Conservation (phyloP, 2,888 invertebrate species). For the Machimus rusticus region DNA sequence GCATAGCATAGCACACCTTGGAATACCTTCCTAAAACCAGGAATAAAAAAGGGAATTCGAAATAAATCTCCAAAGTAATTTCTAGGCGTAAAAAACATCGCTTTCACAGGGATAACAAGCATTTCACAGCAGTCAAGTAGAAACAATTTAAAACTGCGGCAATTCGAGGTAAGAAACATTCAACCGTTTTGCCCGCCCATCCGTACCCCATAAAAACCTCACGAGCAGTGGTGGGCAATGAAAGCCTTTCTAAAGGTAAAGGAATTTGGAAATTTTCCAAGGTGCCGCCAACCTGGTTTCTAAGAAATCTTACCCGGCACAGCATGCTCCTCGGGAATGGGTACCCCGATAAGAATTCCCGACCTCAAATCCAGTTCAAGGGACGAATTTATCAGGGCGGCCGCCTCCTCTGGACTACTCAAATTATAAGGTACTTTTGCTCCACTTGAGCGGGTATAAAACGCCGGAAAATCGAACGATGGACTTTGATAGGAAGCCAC, state of each 20-base stretch:
- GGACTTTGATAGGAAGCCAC: conserved; percentile 79
- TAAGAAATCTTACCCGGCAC: conserved; percentile 64
- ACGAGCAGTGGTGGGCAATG: not conserved
- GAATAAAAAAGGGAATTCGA: not conserved
- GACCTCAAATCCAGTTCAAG: conserved; percentile 68
- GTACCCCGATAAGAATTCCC: conserved; percentile 88
- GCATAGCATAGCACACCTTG: not conserved
- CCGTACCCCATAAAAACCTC: not conserved
- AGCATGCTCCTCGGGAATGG: conserved; percentile 79
- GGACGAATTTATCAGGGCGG: conserved; percentile 71
- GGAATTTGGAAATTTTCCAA: not conserved
- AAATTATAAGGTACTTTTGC: conserved; percentile 76
- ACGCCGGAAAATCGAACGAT: conserved; percentile 84
- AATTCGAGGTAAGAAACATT: not conserved
- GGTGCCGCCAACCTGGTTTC: not conserved
- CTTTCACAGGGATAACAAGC: not conserved
- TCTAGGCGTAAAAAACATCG: not conserved
- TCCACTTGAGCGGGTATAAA: conserved; percentile 84
- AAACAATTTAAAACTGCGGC: not conserved
- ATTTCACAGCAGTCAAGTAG: not conserved
- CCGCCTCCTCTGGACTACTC: conserved; percentile 71
- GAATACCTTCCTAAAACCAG: not conserved
- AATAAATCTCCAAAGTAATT: not conserved
- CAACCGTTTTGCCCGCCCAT: not conserved
- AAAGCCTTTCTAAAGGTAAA: not conserved